Base-by-base conservation (phyloP, 2,797 vertebrate species). In the Gorsachius magnificus region DNA sequence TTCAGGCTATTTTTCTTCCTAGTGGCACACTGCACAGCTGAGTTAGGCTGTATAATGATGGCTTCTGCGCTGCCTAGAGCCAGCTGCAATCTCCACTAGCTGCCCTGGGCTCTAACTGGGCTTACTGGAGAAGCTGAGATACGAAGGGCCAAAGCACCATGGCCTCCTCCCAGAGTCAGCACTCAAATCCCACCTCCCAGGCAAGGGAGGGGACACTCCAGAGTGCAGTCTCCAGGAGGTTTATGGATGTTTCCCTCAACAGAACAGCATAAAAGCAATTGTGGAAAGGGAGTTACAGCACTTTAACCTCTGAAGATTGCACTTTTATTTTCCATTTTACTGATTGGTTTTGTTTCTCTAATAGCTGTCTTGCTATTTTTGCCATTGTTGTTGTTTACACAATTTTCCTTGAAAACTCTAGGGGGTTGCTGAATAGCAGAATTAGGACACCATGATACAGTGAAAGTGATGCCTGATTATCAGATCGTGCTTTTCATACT, bases 401-500 rank as follows among this genome's bases (percentile, higher is more conserved):
- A 79, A 65, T 56, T 78, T 84, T 95, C 56, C 53, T 87, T 46
- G 28, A 91, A 91, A 91, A 87, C 82, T 87, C 78, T 5, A 24
- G 25, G 18, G 24, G n/a, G 8, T 70, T 93, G 74, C 79, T 92
- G 57, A 78, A 94, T 86, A 92, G 90, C 92, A 96, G 94, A 96
- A 93, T 84, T 38, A 90, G 95, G 92, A 91, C 94, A 88, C 61
- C 77, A 65, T 70, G 41, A 90, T 8, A 48, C 65, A 57, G n/a
- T 58, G 53, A 57, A 81, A 92, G 54, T 18, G 38, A 82, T 70
- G 79, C 28, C 48, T 38, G 28, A 78, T 90, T 87, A 69, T 86
- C 90, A 76, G 72, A 65, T 63, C 0, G 0, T 83, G 41, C 10
- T 78, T 88, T 90, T 91, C 64, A 65, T 86, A 66, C 36, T 64